A percentile compares a stretch with the other conserved stretches of the same genome.
Conservation (phyloP, 2,888 invertebrate genomes). For the Diadegma fenestrale region DNA sequence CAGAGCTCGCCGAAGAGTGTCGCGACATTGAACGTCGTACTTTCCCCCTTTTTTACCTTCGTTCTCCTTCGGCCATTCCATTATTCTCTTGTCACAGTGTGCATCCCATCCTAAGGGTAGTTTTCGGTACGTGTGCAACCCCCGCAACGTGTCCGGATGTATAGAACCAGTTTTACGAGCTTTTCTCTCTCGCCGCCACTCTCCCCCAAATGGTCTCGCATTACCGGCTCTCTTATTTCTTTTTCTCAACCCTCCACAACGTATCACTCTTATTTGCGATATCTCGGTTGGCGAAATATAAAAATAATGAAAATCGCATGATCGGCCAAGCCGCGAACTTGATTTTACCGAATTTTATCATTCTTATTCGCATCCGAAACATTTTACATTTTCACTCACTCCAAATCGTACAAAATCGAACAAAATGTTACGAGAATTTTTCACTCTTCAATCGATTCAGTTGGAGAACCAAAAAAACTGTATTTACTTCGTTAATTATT, state of each 20-base stretch:
- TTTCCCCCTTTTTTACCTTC: slow-evolving; percentile 16
- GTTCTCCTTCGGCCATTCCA: slow-evolving; percentile 14
- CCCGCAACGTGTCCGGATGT: slow-evolving; percentile 1
- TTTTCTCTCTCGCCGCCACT: slow-evolving; percentile 32
- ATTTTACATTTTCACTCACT: too few relatives aligned
- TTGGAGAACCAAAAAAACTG: too few relatives aligned
- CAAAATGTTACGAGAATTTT: too few relatives aligned
- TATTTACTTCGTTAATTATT: too few relatives aligned
- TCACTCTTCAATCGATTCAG: too few relatives aligned
- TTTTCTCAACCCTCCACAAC: not conserved
- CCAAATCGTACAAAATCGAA: too few relatives aligned
- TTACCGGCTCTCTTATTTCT: slow-evolving; percentile 37
- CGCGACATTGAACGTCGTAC: slow-evolving; percentile 26
- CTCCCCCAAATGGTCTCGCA: slow-evolving; percentile 53
- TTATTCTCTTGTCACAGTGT: slow-evolving; percentile 39
- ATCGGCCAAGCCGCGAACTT: not conserved
- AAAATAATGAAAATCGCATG: not conserved
- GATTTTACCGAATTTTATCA: not conserved
- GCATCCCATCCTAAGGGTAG: slow-evolving; percentile 19
- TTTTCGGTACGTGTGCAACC: slow-evolving; percentile 34
- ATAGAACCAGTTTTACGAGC: slow-evolving; percentile 58
- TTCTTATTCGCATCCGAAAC: not conserved
- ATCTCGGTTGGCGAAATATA: not conserved
- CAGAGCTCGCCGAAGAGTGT: not conserved
- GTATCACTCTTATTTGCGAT: slow-evolving; percentile 33